A percentile compares a stretch with the other conserved stretches of the same genome.
These are phyloP conservation scores for Aphidius colemani DNA, from an alignment of 2,888 invertebrate species.

Conservation along the genomic window DNA sequence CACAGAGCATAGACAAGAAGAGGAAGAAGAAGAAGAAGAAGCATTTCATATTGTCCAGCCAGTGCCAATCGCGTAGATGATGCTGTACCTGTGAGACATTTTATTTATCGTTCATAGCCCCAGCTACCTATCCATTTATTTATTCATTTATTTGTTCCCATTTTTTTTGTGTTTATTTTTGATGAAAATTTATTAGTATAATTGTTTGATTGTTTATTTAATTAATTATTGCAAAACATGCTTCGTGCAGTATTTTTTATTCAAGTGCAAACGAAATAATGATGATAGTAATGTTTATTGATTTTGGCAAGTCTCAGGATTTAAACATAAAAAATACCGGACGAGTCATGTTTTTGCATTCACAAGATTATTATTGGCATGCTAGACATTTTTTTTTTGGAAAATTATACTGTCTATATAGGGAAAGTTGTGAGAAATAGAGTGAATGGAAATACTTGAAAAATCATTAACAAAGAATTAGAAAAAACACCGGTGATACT, in stretches of 20 bases:
- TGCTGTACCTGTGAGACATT: conserved; percentile 60
- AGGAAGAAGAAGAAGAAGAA: conserved; percentile 47
- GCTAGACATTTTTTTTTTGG: conserved; percentile 11
- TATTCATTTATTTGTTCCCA: neutral
- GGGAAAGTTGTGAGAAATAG: too few species aligned
- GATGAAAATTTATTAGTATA: neutral
- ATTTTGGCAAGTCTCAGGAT: too few species aligned
- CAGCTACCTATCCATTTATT: conserved; percentile 13
- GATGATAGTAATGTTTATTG: too few species aligned
- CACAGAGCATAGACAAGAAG: conserved; percentile 46
- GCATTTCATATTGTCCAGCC: conserved; percentile 59
- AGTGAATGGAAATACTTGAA: neutral
- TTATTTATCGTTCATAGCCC: conserved; percentile 56
- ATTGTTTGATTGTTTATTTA: neutral
- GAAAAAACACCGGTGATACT: conserved; percentile 13
- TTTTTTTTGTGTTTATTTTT: neutral
- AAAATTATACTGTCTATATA: too few species aligned
- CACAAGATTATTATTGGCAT: conserved; percentile 32
- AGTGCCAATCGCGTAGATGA: conserved; percentile 54
- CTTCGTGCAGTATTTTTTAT: conserved; percentile 41
- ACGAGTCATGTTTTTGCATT: conserved; percentile 37
- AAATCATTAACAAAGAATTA: neutral
- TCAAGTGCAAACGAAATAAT: too few species aligned
- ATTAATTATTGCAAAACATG: conserved; percentile 38
- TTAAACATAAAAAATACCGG: conserved; percentile 23